Evolutionary conservation across 2,888 invertebrate genomes (phyloP), one percentile per base, ranked within the genome.

Genomic region (Clusia tigrina): DNA sequence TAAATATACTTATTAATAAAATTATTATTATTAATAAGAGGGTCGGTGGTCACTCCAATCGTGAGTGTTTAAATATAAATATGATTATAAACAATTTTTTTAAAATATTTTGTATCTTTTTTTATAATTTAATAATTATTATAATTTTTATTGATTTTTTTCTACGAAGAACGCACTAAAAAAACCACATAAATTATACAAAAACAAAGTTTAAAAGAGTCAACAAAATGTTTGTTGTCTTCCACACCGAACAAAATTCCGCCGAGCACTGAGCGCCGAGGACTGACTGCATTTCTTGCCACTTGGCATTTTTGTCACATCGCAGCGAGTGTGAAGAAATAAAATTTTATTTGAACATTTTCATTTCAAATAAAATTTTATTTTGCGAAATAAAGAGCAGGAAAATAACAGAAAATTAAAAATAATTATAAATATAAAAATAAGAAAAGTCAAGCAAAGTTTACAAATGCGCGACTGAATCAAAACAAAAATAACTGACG

Each of bases 161-260:
- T n/a, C n/a, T n/a, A n/a, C n/a, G n/a, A n/a, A n/a, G n/a, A n/a
- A n/a, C n/a, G n/a, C 38, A 15, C 17, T n/a, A 62, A 53, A 9
- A 32, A 32, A 6, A 9, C 32, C 6, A 32, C 12, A 32, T 9
- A 32, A 32, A 32, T 32, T 6, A 32, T 9, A 32, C 32, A 3
- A 12, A 18, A 17, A 26, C n/a, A 51, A 2, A n/a, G 23, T 22
- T 22, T 38, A 22, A 22, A n/a, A 26, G 46, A 9, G 2, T 25
- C 24, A 37, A 5, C 22, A 23, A 15, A 48, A 18, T 48, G n/a
- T 37, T 37, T 38, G 17, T 63, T 37, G 55, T 60, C 67, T 62
- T 55, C 60, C 62, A 64, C 58, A 48, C 62, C 55, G 62, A 58
- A 63, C 62, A 60, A 63, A 63, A 46, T 60, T 62, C 56, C 55